These are phyloP conservation scores for Hymenopus coronatus DNA, from an alignment of 2,888 invertebrate genomes.

Conservation along the genomic window DNA sequence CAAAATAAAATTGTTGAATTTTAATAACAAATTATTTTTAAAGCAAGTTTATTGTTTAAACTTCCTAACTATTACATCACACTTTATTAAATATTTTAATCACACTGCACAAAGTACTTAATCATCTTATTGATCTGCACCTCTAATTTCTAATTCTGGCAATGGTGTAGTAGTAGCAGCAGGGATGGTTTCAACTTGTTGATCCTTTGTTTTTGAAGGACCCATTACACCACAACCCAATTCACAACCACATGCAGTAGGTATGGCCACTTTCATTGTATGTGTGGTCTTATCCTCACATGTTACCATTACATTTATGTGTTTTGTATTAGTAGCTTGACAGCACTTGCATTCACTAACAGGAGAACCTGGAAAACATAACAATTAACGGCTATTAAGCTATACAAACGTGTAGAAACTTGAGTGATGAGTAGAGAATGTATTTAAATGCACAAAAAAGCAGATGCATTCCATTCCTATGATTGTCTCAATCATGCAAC, in stretches of 20 bases:
- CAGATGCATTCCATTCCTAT: no score
- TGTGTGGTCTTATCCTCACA: slow-evolving; percentile 50
- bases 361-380: slow-evolving; percentile 40
- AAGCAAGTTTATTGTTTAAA: no score
- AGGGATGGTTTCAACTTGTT: not conserved
- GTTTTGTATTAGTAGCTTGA: slow-evolving; percentile 43
- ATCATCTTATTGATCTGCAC: no score
- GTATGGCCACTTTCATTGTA: slow-evolving; percentile 42
- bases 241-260: slow-evolving; percentile 45
- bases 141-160: no score
- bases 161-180: not conserved
- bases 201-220: not conserved
- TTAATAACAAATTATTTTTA: no score
- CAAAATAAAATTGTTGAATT: no score
- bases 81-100: no score
- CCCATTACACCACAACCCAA: slow-evolving; percentile 35
- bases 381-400: not conserved
- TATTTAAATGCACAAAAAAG: no score
- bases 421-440: no score
- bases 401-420: not conserved
- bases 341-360: slow-evolving; percentile 52
- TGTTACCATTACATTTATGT: slow-evolving; percentile 46
- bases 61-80: no score
- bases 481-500: no score
- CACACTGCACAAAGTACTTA: no score